phyloP scores from a whole-genome alignment of 2,113 vertebrate genomes.

The Dicentrarchus labrax region DNA sequence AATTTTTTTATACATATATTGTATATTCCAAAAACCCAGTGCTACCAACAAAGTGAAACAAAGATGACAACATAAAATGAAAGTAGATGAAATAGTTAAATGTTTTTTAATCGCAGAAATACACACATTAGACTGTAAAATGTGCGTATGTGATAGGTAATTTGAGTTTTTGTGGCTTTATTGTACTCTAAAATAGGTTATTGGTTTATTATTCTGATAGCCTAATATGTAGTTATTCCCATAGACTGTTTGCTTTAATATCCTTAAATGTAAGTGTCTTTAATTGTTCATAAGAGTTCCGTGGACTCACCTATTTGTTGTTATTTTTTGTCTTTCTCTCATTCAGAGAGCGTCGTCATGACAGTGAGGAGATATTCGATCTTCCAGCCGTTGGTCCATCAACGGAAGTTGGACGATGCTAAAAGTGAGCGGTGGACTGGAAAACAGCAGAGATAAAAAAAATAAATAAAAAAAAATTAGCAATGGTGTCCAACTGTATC shows the following conservation, averaged over 20 bases:
- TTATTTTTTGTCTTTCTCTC: background rate
- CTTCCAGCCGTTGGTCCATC: constrained; percentile 56
- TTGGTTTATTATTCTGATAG: background rate
- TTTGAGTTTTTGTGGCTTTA: background rate
- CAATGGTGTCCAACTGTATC: background rate
- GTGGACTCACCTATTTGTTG: constrained; percentile 24
- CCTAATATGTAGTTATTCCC: background rate
- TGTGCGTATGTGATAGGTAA: background rate
- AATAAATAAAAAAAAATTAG: background rate
- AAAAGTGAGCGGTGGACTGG: constrained; percentile 32
- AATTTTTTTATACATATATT: too few species aligned
- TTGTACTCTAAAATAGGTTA: background rate
- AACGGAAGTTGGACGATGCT: constrained; percentile 22
- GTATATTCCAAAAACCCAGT: too few species aligned
- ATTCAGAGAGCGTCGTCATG: constrained; percentile 88
- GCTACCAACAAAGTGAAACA: too few species aligned
- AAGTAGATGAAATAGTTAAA: too few species aligned
- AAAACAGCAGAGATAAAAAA: constrained; percentile 26
- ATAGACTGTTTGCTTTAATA: background rate
- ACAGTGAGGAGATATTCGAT: constrained; percentile 88
- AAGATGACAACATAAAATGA: too few species aligned
- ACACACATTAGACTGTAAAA: background rate
- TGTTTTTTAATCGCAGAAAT: background rate
- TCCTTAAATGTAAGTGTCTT: background rate
- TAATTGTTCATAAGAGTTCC: background rate